These are phyloP conservation scores for Selenia dentaria DNA, from an alignment of 2,888 invertebrate genomes.

Conservation along the genomic window DNA sequence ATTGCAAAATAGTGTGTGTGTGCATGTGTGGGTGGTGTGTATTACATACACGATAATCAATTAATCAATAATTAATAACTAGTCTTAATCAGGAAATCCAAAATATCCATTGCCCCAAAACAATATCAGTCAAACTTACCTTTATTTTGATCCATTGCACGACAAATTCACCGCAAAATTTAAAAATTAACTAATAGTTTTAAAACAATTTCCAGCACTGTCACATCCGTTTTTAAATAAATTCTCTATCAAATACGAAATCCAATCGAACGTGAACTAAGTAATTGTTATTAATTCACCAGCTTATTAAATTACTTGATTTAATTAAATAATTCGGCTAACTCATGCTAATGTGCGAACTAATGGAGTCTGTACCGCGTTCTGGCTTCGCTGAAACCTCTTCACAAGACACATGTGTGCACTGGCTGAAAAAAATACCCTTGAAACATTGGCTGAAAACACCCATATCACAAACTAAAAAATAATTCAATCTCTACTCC, in stretches of 20 bases:
- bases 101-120: too few relatives aligned
- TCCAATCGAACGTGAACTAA: slow-evolving; percentile 55
- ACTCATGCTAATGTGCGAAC: slow-evolving; percentile 81
- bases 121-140: slow-evolving; percentile 47
- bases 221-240: slow-evolving; percentile 62
- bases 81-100: too few relatives aligned
- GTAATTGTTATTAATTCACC: slow-evolving; percentile 79
- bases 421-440: slow-evolving; percentile 51
- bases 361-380: slow-evolving; percentile 76
- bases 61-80: too few relatives aligned
- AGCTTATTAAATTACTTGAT: slow-evolving; percentile 82
- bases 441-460: slow-evolving; percentile 49
- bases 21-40: too few relatives aligned
- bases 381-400: slow-evolving; percentile 68
- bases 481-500: slow-evolving; percentile 46
- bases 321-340: slow-evolving; percentile 83
- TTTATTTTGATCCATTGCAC: slow-evolving; percentile 70
- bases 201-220: slow-evolving; percentile 46
- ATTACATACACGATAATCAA: too few relatives aligned
- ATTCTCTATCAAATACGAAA: slow-evolving; percentile 37
- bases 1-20: too few relatives aligned
- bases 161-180: slow-evolving; percentile 30
- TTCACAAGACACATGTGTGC: slow-evolving; percentile 61
- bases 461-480: slow-evolving; percentile 44
- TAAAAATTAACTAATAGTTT: slow-evolving; percentile 29